Evolutionary conservation across 2,888 invertebrate genomes (phyloP).

Genomic region (Miltochrista miniata): DNA sequence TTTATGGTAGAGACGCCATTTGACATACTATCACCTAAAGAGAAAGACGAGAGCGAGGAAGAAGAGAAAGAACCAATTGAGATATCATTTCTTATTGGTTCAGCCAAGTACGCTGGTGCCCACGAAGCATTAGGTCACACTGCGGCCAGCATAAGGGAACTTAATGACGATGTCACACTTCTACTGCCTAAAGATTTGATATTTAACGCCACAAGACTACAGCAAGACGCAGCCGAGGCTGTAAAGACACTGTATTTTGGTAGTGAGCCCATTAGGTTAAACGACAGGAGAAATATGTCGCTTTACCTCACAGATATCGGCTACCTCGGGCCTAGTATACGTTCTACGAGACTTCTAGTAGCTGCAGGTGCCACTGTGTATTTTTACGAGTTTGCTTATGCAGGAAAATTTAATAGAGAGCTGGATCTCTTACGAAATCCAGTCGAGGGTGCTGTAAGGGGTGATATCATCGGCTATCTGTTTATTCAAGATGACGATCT

Average conservation of each 20-base stretch:
- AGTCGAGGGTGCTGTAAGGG: slow-evolving; percentile 74
- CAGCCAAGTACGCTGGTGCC: slow-evolving; percentile 59
- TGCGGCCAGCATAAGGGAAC: slow-evolving; percentile 34
- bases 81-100: slow-evolving; percentile 61
- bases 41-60: slow-evolving; percentile 24
- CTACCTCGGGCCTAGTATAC: slow-evolving; percentile 58
- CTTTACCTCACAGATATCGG: slow-evolving; percentile 58
- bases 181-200: slow-evolving; percentile 60
- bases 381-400: slow-evolving; percentile 82
- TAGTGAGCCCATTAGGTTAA: slow-evolving; percentile 39
- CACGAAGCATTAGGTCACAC: slow-evolving; percentile 50
- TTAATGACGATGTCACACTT: slow-evolving; percentile 46
- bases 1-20: slow-evolving; percentile 59
- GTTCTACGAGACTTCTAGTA: slow-evolving; percentile 54
- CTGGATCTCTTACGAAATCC: slow-evolving; percentile 61
- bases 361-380: slow-evolving; percentile 71
- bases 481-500: slow-evolving; percentile 55
- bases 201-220: slow-evolving; percentile 42
- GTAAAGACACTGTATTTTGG: slow-evolving; percentile 59
- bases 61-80: slow-evolving; percentile 30
- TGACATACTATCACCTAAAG: slow-evolving; percentile 43
- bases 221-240: slow-evolving; percentile 29
- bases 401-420: slow-evolving; percentile 73
- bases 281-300: slow-evolving; percentile 42
- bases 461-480: slow-evolving; percentile 81